These are phyloP conservation scores for Hymenochirus boettgeri DNA, from an alignment of 2,113 vertebrate species.

Conservation along the genomic window DNA sequence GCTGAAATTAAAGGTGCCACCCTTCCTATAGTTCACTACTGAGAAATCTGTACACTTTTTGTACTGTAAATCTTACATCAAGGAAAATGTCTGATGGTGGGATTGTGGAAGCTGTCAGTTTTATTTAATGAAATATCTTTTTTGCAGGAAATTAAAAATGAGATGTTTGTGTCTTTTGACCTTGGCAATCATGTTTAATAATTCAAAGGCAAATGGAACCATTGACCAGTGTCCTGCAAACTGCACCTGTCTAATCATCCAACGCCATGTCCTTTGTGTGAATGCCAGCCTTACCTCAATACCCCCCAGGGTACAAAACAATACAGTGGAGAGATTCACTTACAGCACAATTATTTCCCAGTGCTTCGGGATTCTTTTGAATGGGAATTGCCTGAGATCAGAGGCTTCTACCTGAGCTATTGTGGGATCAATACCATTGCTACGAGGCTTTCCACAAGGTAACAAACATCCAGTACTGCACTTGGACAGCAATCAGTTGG, in stretches of 20 bases:
- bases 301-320: not conserved
- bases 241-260: not conserved
- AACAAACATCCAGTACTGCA: constrained; percentile 15
- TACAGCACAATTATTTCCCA: constrained; percentile 13
- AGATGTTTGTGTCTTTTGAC: not conserved
- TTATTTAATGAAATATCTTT: not conserved
- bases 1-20: no score
- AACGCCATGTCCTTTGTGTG: not conserved
- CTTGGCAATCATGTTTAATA: not conserved
- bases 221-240: fast-evolving
- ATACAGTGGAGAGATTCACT: not conserved
- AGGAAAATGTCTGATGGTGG: no score
- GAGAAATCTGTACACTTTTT: no score
- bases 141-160: not conserved
- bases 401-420: not conserved
- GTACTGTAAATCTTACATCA: no score
- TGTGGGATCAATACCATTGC: not conserved
- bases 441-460: not conserved
- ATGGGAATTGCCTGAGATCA: not conserved
- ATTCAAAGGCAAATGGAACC: no score
- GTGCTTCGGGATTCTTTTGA: not conserved
- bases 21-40: no score
- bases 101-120: not conserved
- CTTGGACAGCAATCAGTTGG: constrained; percentile 16
- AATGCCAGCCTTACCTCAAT: constrained; percentile 5